Evolutionary conservation across 2,888 invertebrate species (phyloP), one percentile per base, ranked within the genome.

Genomic region (Meliscaeva auricollis): DNA sequence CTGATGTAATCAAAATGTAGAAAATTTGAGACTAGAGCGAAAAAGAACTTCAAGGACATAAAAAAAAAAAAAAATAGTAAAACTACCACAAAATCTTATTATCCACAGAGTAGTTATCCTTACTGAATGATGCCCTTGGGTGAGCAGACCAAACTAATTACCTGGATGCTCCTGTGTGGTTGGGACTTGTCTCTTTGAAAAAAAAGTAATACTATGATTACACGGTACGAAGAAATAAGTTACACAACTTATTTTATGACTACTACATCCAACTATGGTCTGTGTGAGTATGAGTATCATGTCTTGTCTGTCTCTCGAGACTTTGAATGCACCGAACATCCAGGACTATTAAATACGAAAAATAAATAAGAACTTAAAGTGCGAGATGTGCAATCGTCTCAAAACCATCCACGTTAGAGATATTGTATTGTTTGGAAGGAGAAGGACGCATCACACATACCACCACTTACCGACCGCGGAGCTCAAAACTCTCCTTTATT

Each of bases 171-270:
- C 13, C 17, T 52, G 26, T 8, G 52, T 7, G 52, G 15, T 54
- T 15, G 30, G 54, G 9, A 13, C 8, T 54, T 15, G n/a, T n/a
- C n/a, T n/a, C 30, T 50, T 22, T 26, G 26, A 15, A 52, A 26
- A 52, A 52, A 54, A 54, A 30, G 8, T 54, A 15, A 54, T 46
- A 4, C 8, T 17, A 35, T 20, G 32, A 56, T 35, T 17, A 56
- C 17, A 56, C 3, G 9, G 38, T 35, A 20, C 58, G 35, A 11
- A 13, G 30, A 46, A 60, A 41, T 60, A 60, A 60, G 60, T 60
- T 38, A 38, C 30, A 46, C 46, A 64, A 64, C 46, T 64, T 64
- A 64, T 64, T 64, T 46, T 32, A 17, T 32, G 35, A 35, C 58
- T 13, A 35, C 15, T 3, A 13, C 7, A 30, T n/a, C n/a, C n/a